Base-by-base conservation (phyloP, 1,140 invertebrate species). In the Amyelois transitella region DNA sequence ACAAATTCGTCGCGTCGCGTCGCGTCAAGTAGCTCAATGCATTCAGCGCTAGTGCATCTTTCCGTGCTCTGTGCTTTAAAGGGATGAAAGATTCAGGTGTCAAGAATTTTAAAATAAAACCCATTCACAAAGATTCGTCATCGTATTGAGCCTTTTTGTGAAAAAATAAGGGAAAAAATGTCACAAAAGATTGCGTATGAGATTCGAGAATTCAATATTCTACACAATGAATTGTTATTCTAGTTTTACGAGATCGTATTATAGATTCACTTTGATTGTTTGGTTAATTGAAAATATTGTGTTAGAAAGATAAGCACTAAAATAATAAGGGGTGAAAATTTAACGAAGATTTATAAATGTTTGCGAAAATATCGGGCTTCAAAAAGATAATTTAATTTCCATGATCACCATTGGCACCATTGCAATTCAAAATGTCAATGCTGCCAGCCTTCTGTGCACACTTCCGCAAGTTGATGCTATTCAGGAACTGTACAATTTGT, bases 191-290 rank as follows among this genome's bases (percentile, higher is more conserved):
- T 47, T 64, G 72, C 60, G 72, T 61, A 76, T 71, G 81, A 77
- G 81, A 83, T 81, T 75, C 67, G 53, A 63, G 74, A 77, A 80
- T 80, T 73, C 75, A 78, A 81, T 80, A 82, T 75, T 68, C 22
- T 44, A 50, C 24, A 81, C 75, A 85, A 80, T 63, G 60, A 61
- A 59, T 57, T 82, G 78, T 85, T 85, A 83, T 85, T 83, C 82
- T 83, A 81, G 77, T 74, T 55, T 62, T 57, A 43, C 55, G 67
- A 70, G 67, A 72, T 48, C 45, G 19, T 21, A 21, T 48, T 20
- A 19, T 48, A 48, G 8, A 21, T 48, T 21, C 20, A 21, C 10
- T 21, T 18, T 19, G 5, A 48, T 21, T 48, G 45, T 48, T 48
- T 21, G 19, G 18, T 21, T 48, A 48, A 48, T 48, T 48, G 45